Evolutionary conservation across 2,888 invertebrate species (phyloP).

Genomic region (Cheilosia urbana): DNA sequence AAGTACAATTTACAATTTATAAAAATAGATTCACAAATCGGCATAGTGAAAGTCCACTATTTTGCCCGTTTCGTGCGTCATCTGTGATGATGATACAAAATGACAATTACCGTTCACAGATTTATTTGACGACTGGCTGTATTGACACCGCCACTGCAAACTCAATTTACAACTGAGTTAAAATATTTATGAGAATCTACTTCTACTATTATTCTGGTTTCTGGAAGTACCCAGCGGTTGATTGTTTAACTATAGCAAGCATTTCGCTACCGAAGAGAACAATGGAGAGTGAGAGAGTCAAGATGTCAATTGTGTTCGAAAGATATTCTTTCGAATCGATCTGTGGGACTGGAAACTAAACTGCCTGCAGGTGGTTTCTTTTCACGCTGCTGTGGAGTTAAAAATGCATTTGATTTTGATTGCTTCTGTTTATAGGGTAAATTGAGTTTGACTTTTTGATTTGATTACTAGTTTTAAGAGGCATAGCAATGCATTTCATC

Average conservation of each 20-base stretch:
- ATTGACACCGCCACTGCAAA: neutral
- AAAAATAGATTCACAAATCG: neutral
- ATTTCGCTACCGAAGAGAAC: neutral
- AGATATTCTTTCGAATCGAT: neutral
- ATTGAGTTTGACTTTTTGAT: neutral
- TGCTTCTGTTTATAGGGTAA: neutral
- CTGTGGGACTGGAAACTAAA: neutral
- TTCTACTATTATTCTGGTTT: neutral
- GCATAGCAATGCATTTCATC: no score
- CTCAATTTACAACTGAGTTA: constrained; percentile 21
- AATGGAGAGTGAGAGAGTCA: neutral
- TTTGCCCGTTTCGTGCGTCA: neutral
- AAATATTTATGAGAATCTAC: neutral
- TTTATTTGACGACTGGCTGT: neutral
- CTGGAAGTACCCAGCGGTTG: neutral
- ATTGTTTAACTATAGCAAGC: neutral
- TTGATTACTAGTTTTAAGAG: neutral
- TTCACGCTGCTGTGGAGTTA: neutral
- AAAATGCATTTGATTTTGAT: neutral
- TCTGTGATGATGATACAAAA: neutral
- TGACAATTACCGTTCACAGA: neutral
- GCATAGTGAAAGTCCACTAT: no score
- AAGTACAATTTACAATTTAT: neutral
- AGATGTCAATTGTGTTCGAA: constrained; percentile 14
- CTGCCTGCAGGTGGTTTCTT: neutral